A percentile compares a stretch with the other conserved stretches of the same genome.
Evolutionary conservation across 2,113 vertebrate species (phyloP).

Genomic region (Passer domesticus): DNA sequence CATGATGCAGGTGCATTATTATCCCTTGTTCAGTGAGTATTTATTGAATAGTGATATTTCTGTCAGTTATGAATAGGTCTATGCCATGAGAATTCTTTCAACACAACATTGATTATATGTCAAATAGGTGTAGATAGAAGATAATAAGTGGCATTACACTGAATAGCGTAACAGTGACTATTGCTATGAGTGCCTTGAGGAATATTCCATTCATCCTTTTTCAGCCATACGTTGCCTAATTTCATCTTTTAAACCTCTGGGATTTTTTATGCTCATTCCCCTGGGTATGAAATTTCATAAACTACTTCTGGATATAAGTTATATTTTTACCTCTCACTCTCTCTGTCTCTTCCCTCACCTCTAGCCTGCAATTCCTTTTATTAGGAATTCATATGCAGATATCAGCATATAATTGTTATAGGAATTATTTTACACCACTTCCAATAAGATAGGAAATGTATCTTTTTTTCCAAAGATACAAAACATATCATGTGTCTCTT

Average conservation of each 20-base stretch:
- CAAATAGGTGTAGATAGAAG: not conserved
- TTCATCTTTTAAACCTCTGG: not conserved
- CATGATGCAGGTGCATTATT: not conserved
- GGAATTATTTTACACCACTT: not conserved
- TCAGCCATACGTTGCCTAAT: not conserved
- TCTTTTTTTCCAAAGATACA: not conserved
- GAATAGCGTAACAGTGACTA: not conserved
- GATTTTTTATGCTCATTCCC: not conserved
- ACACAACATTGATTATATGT: not conserved
- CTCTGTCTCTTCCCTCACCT: not conserved
- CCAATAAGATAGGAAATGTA: not conserved
- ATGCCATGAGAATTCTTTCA: not conserved
- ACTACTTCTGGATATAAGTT: not conserved
- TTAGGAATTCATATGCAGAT: not conserved
- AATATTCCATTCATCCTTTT: not conserved
- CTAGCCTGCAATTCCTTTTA: not conserved
- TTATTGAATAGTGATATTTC: not conserved
- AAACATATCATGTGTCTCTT: not conserved
- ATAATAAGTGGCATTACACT: not conserved
- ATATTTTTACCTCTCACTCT: not conserved
- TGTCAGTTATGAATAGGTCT: not conserved
- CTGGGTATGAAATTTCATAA: not conserved
- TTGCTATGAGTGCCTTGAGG: not conserved
- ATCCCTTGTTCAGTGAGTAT: not conserved
- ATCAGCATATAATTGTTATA: not conserved